Conservation (phyloP, 2,113 vertebrate species). For the Panthera leo region DNA sequence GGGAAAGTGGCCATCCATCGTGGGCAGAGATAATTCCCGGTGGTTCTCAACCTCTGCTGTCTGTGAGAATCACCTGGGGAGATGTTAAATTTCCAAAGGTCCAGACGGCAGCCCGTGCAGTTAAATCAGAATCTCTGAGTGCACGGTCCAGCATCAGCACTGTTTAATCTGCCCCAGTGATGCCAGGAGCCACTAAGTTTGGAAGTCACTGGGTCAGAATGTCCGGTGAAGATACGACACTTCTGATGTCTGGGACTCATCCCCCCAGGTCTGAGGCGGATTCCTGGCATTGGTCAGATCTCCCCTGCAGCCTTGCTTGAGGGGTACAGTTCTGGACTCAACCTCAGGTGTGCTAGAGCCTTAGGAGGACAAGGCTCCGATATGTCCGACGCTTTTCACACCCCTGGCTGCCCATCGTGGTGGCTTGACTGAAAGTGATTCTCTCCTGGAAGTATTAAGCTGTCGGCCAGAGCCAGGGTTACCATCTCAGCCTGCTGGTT, state of each 20-base stretch:
- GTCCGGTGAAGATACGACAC: rapidly evolving
- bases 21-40: neutral
- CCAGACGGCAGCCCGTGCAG: rapidly evolving
- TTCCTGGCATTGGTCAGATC: rapidly evolving
- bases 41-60: neutral
- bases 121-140: neutral
- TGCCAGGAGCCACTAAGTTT: rapidly evolving
- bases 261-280: neutral
- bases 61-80: neutral
- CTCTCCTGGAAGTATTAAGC: neutral
- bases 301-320: neutral
- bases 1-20: neutral
- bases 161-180: neutral
- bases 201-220: neutral
- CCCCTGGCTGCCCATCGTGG: neutral
- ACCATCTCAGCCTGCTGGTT: neutral
- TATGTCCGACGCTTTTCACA: neutral
- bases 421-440: neutral
- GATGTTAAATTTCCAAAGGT: rapidly evolving
- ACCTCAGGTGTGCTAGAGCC: neutral
- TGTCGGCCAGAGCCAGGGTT: neutral
- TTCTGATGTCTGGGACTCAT: rapidly evolving
- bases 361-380: neutral
- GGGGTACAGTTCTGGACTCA: neutral
- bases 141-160: neutral